Evolutionary conservation across 2,888 invertebrate genomes (phyloP), one percentile per base, ranked within the genome.

Genomic region (Drepanosiphum platanoidis): DNA sequence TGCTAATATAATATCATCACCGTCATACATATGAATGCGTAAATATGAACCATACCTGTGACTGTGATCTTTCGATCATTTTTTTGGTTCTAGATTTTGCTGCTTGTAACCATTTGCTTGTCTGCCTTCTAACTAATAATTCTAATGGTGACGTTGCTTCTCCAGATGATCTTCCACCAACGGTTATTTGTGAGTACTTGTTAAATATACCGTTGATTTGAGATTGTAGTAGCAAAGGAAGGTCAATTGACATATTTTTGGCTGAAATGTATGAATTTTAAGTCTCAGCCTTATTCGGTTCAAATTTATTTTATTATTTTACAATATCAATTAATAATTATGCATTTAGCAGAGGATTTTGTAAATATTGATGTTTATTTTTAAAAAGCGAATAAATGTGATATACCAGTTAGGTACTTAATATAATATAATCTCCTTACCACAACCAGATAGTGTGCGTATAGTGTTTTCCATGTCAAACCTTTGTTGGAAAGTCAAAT

Each of bases 381-480:
- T n/a, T n/a, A n/a, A n/a, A n/a, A n/a, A n/a, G n/a, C n/a, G n/a
- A n/a, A n/a, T n/a, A n/a, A n/a, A n/a, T n/a, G n/a, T n/a, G n/a
- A n/a, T n/a, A n/a, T n/a, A n/a, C n/a, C n/a, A n/a, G n/a, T 52
- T 22, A 52, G 22, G 52, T 52, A 7, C 0, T 52, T 52, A 1
- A 22, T 61, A 1, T 64, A 13, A 11, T 13, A 64, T n/a, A n/a
- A 32, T 34, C 1, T 42, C 91, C 94, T 92, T 88, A 96, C 96
- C 96, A 88, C 97, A 97, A 90, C 98, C 97, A 84, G 96, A 96
- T 79, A 98, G 92, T 0, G 97, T 97, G 88, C 96, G 93, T 88
- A 98, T 97, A 90, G 98, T 98, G 90, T 96, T 97, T 90, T 98
- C 98, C n/a, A 98, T 96, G 90, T 95, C 96, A 89, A 96, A 96